phyloP scores from a whole-genome alignment of 2,888 invertebrate genomes.

The Thereva unica region DNA sequence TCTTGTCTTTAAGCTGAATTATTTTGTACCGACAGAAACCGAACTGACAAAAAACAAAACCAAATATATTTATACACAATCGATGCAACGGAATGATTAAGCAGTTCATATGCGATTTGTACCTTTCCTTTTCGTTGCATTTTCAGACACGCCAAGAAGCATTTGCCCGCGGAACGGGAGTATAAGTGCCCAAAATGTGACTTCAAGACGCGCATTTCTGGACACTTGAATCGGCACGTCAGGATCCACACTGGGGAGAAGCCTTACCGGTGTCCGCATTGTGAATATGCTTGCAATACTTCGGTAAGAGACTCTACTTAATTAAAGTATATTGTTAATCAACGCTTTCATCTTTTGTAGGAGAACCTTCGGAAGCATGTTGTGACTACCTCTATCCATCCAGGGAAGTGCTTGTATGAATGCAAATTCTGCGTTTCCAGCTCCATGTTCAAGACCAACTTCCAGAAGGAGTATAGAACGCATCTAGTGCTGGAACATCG shows the following conservation, averaged over 20 bases:
- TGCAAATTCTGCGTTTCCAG: constrained; percentile 66
- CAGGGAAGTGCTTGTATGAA: constrained; percentile 76
- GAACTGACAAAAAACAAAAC: background rate
- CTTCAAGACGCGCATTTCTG: constrained; percentile 69
- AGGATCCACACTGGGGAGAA: constrained; percentile 79
- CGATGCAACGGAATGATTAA: too few species aligned
- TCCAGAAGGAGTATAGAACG: constrained; percentile 49
- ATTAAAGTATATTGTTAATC: constrained; percentile 7
- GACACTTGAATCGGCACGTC: constrained; percentile 78
- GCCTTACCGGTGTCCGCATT: constrained; percentile 85
- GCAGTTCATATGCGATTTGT: too few species aligned
- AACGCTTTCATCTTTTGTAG: constrained; percentile 57
- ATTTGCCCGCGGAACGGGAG: constrained; percentile 58
- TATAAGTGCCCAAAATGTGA: constrained; percentile 70
- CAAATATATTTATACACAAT: too few species aligned
- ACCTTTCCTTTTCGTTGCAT: background rate
- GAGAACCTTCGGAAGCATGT: constrained; percentile 90
- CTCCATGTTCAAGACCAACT: constrained; percentile 50
- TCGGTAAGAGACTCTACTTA: constrained; percentile 62
- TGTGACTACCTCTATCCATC: constrained; percentile 76
- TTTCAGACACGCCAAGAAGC: constrained; percentile 51
- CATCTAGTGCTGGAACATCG: constrained; percentile 46
- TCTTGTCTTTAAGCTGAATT: constrained; percentile 11
- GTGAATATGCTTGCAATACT: constrained; percentile 75
- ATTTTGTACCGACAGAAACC: background rate